Base-by-base conservation (phyloP, 2,888 invertebrate species). In the Pollenia griseotomentosa region DNA sequence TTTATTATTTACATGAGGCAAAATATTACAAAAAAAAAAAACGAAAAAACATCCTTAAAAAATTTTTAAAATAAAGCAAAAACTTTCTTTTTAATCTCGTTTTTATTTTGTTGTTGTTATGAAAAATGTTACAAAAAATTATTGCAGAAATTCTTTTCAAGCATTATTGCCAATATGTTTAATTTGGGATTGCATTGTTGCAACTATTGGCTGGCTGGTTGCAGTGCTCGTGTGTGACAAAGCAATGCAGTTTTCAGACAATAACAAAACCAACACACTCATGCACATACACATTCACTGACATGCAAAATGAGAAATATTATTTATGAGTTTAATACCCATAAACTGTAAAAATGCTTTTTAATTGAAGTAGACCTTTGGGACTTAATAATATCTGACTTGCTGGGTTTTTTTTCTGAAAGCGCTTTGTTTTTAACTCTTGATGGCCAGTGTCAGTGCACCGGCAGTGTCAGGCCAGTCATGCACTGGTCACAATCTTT, bases 341-440 rank as follows among this genome's bases (percentile, higher is more conserved):
- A 87, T 87, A 87, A 87, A 87, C 84, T 85, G 82, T 74, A 78
- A 79, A 86, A 93, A 93, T 91, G 92, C 91, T 92, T 92, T 92
- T 92, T 92, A 93, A 93, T 93, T 92, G 92, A 92, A 92, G 92
- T 91, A 90, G 90, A 91, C 93, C 92, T 90, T 89, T 90, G 92
- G 93, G 92, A 92, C 90, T 91, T 90, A 88, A 91, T 92, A 89
- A 89, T 82, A 88, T 88, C 84, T 87, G 87, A 82, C 83, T 83
- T 78, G 59, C 71, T 79, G 65, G 44, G 23, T 19, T 5, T 46
- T 66, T 23, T 77, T 14, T 65, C 51, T 48, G 40, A 4, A 80
- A 53, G 48, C 51, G 61, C 65, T 83, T 83, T 70, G 70, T 77
- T 74, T 83, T 85, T 70, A 61, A 80, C 55, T 83, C 61, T 84